phyloP scores from a whole-genome alignment of 64 coral and sea anemone species.

The Porites lutea region DNA sequence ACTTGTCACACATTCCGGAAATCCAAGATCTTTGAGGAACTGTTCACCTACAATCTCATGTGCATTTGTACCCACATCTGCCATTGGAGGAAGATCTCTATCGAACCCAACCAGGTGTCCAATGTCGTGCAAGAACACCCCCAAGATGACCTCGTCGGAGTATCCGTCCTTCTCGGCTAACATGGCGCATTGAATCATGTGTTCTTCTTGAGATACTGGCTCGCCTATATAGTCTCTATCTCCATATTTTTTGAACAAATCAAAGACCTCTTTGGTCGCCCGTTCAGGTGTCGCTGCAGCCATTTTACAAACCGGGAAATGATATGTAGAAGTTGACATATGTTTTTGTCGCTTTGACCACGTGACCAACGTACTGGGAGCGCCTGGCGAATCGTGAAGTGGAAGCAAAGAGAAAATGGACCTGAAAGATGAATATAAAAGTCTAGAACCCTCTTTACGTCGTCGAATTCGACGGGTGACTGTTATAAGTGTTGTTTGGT shows the following conservation, averaged over 20 bases:
- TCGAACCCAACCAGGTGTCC: conserved; percentile 89
- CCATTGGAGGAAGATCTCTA: conserved; percentile 72
- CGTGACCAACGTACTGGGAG: background rate
- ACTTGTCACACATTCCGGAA: conserved; percentile 71
- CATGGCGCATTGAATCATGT: conserved; percentile 96
- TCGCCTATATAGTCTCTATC: conserved; percentile 90
- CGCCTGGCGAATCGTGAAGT: conserved; percentile 7
- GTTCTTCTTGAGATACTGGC: conserved; percentile 78
- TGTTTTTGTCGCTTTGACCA: background rate
- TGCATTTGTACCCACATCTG: conserved; percentile 53
- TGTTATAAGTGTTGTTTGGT: conserved; percentile 81
- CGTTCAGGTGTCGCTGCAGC: conserved; percentile 3
- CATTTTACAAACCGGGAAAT: conserved; percentile 1
- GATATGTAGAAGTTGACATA: background rate
- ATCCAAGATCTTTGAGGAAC: conserved; percentile 87
- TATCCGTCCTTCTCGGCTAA: conserved; percentile 92
- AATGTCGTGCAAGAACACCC: conserved; percentile 93
- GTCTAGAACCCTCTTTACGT: conserved; percentile 73
- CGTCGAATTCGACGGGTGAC: conserved; percentile 79
- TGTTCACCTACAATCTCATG: conserved; percentile 87
- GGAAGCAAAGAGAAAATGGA: conserved; percentile 37
- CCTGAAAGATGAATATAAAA: conserved; percentile 76
- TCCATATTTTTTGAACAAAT: conserved; percentile 89
- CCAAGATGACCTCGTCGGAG: conserved; percentile 73
- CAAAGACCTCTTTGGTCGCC: conserved; percentile 66